Conservation (phyloP, 2,888 invertebrate genomes). For the Enchytraeus crypticus region DNA sequence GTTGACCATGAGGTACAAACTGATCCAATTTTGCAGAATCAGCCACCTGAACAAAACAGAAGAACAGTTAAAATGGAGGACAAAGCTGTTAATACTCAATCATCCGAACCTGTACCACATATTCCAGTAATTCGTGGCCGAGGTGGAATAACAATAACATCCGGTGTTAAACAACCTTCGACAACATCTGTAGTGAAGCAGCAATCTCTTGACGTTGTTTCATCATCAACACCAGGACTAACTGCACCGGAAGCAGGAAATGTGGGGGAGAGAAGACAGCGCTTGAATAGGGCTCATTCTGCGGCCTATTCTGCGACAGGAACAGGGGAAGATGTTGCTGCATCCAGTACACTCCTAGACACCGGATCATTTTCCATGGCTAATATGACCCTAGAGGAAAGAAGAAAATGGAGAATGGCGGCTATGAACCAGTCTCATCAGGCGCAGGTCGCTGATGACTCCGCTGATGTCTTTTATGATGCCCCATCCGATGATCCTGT, state of each 20-base stretch:
- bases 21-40: constrained; percentile 6
- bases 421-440: no score
- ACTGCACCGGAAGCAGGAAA: neutral
- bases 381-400: neutral
- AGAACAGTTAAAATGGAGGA: no score
- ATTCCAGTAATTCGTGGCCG: neutral
- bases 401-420: neutral
- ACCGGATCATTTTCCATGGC: neutral
- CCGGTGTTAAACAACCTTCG: neutral
- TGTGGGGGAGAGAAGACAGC: neutral
- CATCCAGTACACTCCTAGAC: neutral
- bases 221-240: neutral
- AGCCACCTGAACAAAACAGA: neutral
- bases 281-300: neutral
- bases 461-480: neutral
- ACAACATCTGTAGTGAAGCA: no score
- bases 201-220: neutral
- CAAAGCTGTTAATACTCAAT: constrained; percentile 36
- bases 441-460: neutral
- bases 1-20: constrained; percentile 19
- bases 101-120: neutral
- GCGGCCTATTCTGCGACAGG: neutral
- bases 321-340: neutral
- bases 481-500: no score
- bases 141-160: neutral